Conservation (phyloP, 2,888 invertebrate species). For the Rhogogaster chlorosoma region DNA sequence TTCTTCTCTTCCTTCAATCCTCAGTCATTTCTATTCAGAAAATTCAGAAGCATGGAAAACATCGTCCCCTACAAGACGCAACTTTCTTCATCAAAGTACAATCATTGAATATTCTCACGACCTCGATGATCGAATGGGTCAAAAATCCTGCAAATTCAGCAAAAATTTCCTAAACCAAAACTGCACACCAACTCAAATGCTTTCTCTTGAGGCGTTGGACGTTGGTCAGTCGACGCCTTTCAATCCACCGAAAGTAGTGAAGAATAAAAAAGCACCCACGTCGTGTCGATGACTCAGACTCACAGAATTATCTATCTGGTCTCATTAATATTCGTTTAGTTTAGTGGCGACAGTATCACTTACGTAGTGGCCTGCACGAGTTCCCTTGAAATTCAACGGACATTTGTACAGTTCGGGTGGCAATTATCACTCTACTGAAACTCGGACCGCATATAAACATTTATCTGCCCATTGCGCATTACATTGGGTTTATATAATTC, state of each 20-base stretch:
- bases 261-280: neutral
- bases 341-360: neutral
- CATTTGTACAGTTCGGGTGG: neutral
- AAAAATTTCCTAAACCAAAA: too few species aligned
- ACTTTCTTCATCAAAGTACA: neutral
- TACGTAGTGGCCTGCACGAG: neutral
- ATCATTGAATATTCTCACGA: neutral
- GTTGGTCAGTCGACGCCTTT: neutral
- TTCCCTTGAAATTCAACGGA: neutral
- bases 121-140: neutral
- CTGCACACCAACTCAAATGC: too few species aligned
- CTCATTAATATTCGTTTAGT: conserved; percentile 19
- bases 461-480: neutral
- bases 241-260: neutral
- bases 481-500: neutral
- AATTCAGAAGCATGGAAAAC: neutral
- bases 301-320: neutral
- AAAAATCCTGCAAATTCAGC: too few species aligned
- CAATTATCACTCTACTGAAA: neutral
- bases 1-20: neutral
- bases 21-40: neutral
- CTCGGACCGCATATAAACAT: neutral
- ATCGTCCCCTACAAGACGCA: neutral
- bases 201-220: too few species aligned
- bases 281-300: conserved; percentile 2